phyloP scores from a whole-genome alignment of 2,113 vertebrate genomes.

The Speoplatyrhinus poulsoni region DNA sequence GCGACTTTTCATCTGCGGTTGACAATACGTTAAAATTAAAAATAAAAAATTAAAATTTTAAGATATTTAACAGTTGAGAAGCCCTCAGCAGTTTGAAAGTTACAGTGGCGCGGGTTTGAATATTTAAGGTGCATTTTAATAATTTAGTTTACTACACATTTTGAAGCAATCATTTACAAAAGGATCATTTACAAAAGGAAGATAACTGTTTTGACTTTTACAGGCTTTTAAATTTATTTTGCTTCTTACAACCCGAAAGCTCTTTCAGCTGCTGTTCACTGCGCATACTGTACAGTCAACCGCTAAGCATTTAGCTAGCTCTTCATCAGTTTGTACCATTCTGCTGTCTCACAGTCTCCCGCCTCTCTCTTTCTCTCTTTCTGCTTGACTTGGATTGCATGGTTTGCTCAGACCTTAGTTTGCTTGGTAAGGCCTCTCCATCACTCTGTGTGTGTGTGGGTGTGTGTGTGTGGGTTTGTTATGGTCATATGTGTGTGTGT shows the following conservation, averaged over 20 bases:
- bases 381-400: slow-evolving; percentile 89
- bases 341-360: slow-evolving; percentile 67
- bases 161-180: background rate
- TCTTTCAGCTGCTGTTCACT: slow-evolving; percentile 38
- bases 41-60: slow-evolving; percentile 3
- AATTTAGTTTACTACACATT: slow-evolving; percentile 15
- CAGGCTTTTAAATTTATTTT: slow-evolving; percentile 31
- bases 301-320: slow-evolving; percentile 52
- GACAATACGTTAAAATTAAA: slow-evolving; percentile 18
- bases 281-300: slow-evolving; percentile 55
- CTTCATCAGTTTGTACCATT: slow-evolving; percentile 61
- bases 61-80: too few species aligned
- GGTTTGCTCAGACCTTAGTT: slow-evolving; percentile 96
- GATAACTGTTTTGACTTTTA: slow-evolving; percentile 46
- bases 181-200: slow-evolving; percentile 5
- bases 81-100: background rate
- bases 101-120: background rate
- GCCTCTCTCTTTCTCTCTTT: slow-evolving; percentile 63
- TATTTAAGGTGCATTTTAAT: slow-evolving; percentile 42
- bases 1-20: slow-evolving; percentile 12
- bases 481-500: slow-evolving; percentile 19
- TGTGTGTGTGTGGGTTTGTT: slow-evolving; percentile 39
- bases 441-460: slow-evolving; percentile 56
- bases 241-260: slow-evolving; percentile 23
- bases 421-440: slow-evolving; percentile 94